Base-by-base conservation (phyloP, 2,113 vertebrate species). In the Pardalotus punctatus region DNA sequence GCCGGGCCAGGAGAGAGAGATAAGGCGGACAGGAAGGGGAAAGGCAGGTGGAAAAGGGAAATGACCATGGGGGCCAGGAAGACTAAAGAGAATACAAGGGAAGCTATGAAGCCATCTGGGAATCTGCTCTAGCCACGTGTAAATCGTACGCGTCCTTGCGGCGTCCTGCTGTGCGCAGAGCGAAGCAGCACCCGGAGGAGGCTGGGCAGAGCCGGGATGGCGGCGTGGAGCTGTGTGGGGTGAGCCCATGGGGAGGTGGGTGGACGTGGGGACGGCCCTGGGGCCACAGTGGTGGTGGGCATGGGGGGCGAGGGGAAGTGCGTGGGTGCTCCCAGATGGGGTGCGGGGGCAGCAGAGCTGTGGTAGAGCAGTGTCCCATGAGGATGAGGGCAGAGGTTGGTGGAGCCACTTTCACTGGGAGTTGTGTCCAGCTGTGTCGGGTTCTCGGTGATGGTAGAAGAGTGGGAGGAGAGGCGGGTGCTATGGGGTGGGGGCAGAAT, bases 1-100 rank as follows among this genome's bases (percentile, higher is more conserved):
- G 48, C 73, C 1, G 22, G 78, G 53, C 43, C 81, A 56, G 85
- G 47, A 95, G 85, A 50, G 88, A 38, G 79, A 72, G 38, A 66
- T 54, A 35, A 90, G 94, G 50, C 5, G 1, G 58, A 53, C 90
- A 82, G 93, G 88, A 90, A 96, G 90, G 76, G 85, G 53, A 86
- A 94, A 83, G 85, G 96, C 94, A 97, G 96, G 94, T 95, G 86
- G 92, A 95, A 96, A 95, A 92, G 93, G 95, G 96, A 96, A 95
- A 45, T 96, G 93, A 94, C 85, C 28, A 1, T 1, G 4, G 74
- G 54, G 93, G 64, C 71, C 94, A 95, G 96, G 96, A 97, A 97
- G 91, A 56, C 86, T 74, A 29, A 91, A 84, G 89, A 97, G 89
- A 97, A 96, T 96, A 57, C 93, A 96, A 64, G 92, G 94, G 92